A percentile compares a stretch with the other conserved stretches of the same genome.
phyloP scores from a whole-genome alignment of 2,113 vertebrate species.

The Corythoichthys intestinalis region DNA sequence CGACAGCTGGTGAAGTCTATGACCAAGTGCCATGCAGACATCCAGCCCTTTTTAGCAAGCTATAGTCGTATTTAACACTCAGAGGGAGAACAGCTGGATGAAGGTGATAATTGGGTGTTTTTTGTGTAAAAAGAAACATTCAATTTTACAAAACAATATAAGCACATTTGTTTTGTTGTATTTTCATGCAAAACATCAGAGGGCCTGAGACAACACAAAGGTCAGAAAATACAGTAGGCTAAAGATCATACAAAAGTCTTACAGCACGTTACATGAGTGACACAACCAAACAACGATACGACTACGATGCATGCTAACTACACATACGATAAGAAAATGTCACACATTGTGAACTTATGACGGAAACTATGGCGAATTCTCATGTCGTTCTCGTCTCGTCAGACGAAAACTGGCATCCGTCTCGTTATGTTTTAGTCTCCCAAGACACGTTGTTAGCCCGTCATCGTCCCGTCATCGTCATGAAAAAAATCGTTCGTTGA shows the following conservation, averaged over 20 bases:
- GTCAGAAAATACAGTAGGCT: not conserved
- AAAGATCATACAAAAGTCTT: not conserved
- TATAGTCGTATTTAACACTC: conserved; percentile 76
- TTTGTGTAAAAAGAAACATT: conserved; percentile 63
- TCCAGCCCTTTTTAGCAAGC: conserved; percentile 59
- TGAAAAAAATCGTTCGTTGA: too few relatives aligned
- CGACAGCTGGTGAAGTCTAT: conserved; percentile 37
- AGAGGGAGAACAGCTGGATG: conserved; percentile 65
- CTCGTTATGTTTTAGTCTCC: too few relatives aligned
- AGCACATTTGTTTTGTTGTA: not conserved
- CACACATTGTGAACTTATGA: too few relatives aligned
- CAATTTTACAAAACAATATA: conserved; percentile 74
- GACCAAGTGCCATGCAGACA: conserved; percentile 58
- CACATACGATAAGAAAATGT: too few relatives aligned
- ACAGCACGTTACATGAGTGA: too few relatives aligned
- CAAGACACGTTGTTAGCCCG: too few relatives aligned
- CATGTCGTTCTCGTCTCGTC: too few relatives aligned
- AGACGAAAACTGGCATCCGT: too few relatives aligned
- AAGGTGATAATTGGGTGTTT: conserved; percentile 73
- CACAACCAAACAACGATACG: too few relatives aligned
- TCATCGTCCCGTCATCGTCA: too few relatives aligned
- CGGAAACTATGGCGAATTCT: too few relatives aligned
- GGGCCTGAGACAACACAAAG: not conserved
- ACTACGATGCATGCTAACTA: too few relatives aligned
- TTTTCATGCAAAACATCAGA: not conserved